Base-by-base conservation (phyloP, 2,888 invertebrate species). In the Lymantria dispar region DNA sequence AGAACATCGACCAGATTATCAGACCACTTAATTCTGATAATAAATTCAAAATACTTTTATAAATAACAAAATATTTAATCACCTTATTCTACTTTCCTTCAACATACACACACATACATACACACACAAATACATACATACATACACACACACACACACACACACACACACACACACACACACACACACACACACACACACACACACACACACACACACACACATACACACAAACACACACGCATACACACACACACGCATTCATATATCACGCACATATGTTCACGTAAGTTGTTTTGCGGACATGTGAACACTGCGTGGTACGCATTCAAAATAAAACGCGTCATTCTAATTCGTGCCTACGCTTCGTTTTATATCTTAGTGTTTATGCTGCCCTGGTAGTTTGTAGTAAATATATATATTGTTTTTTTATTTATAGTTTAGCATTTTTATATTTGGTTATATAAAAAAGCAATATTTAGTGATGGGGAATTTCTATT, bases 291-390 rank as follows among this genome's bases (percentile, higher is more conserved):
- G 48, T 42, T 45, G 44, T 49, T 47, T 58, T 43, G 48, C 48
- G 51, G 46, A 50, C 54, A 63, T 54, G 51, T 39, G 50, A 50
- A 22, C 45, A 47, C 43, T 52, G 52, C 55, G 56, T 64, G 56
- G 51, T 36, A 48, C 31, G 64, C 56, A 68, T 61, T 64, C 55
- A 54, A 54, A 64, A 49, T 57, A 58, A 44, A 55, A 49, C 52
- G 43, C 48, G 61, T 54, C 40, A 22, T 47, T 57, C 50, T 56
- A 58, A 47, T 48, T 14, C 47, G 54, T 56, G 60, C 54, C 44
- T 50, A 48, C 51, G 48, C 51, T 67, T 60, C 52, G 54, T 51
- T 36, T 50, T 38, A 58, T 49, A 49, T 56, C 51, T 62, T 56
- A 30, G 30, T 38, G 13, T 31, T 47, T 53, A 44, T 64, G 54